Conservation (phyloP, 2,113 vertebrate genomes). For the Coryphaenoides rupestris region DNA sequence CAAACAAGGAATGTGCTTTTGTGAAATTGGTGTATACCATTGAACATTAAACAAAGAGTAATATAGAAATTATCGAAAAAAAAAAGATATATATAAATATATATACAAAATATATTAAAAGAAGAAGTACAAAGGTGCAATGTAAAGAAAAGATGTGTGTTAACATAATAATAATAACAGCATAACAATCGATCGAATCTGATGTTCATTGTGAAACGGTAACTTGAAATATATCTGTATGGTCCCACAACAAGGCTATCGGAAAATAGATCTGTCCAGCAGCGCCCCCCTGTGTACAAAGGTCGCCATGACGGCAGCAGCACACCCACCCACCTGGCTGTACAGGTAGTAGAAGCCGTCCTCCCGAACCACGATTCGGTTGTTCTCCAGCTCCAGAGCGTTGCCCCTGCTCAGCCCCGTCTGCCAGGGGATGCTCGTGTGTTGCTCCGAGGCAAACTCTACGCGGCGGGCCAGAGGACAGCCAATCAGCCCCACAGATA, state of each 20-base stretch:
- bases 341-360: constrained; percentile 94
- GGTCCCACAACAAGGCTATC: too few relatives aligned
- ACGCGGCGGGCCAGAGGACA: background rate
- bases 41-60: too few relatives aligned
- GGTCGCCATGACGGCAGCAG: background rate
- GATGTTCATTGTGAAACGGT: background rate
- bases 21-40: too few relatives aligned
- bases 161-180: too few relatives aligned
- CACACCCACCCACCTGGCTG: constrained; percentile 81
- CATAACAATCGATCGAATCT: background rate
- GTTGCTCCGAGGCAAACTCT: constrained; percentile 48
- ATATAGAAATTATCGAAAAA: too few relatives aligned
- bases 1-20: too few relatives aligned
- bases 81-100: too few relatives aligned
- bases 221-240: too few relatives aligned
- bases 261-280: constrained; percentile 5
- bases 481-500: too few relatives aligned
- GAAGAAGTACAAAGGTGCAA: too few relatives aligned
- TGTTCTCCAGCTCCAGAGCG: constrained; percentile 79
- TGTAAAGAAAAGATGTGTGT: too few relatives aligned
- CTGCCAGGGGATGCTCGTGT: constrained; percentile 82
- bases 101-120: too few relatives aligned
- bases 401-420: constrained; percentile 85
- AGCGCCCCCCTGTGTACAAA: constrained; percentile 41
- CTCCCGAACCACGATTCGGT: constrained; percentile 85